Conservation (phyloP, 2,113 vertebrate species). For the Aix galericulata region DNA sequence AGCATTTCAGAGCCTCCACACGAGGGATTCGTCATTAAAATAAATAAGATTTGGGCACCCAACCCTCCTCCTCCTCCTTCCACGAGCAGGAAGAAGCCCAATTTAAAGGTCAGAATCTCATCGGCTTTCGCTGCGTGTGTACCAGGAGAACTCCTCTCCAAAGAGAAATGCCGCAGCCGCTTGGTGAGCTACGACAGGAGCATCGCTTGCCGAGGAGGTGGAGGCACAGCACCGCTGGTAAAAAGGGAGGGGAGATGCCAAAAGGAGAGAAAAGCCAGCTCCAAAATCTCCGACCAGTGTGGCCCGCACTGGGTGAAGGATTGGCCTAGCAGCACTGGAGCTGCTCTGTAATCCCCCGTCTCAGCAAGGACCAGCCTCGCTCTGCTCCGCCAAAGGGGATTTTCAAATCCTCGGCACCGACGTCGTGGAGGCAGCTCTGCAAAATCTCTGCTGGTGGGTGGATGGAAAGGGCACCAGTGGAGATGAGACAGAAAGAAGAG, state of each 20-base stretch:
- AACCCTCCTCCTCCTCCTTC: conserved; percentile 58
- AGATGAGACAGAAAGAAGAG: conserved; percentile 60
- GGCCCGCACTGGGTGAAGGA: neutral
- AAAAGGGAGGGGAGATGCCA: neutral
- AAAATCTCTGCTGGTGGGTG: conserved; percentile 60
- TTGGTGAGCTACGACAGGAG: neutral
- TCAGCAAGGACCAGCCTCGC: neutral
- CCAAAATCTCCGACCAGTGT: neutral
- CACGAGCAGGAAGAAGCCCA: conserved; percentile 52
- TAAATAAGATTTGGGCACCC: conserved; percentile 64
- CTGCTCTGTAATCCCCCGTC: neutral
- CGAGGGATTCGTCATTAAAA: conserved; percentile 67
- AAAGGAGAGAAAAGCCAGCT: neutral
- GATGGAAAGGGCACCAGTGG: conserved; percentile 61
- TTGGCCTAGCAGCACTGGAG: neutral
- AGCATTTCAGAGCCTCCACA: conserved; percentile 53
- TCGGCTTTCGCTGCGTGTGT: neutral
- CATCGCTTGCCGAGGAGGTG: neutral
- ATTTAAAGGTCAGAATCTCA: conserved; percentile 63
- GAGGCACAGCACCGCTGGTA: accelerated
- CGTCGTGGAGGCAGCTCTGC: conserved; percentile 42
- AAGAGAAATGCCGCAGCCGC: conserved; percentile 39
- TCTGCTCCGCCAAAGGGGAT: conserved; percentile 31
- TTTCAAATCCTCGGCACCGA: conserved; percentile 25
- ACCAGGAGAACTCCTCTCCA: conserved; percentile 33